phyloP scores from a whole-genome alignment of 2,113 vertebrate genomes.

The Embiotoca jacksoni region DNA sequence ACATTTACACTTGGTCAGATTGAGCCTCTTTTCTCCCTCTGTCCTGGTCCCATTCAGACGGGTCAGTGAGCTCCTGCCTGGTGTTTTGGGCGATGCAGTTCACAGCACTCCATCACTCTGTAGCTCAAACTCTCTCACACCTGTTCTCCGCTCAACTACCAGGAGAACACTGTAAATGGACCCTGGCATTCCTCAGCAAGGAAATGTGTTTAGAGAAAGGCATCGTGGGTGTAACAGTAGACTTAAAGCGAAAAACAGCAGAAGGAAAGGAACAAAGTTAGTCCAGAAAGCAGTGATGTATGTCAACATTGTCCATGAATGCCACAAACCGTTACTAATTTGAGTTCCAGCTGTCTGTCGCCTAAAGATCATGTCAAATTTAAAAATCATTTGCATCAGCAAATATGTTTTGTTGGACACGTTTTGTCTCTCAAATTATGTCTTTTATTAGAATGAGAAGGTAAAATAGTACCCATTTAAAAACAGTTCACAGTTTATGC shows the following conservation, averaged over 20 bases:
- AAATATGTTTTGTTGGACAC: too few relatives aligned
- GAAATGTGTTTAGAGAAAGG: background rate
- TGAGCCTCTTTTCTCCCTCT: conserved; percentile 49
- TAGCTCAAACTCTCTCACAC: conserved; percentile 33
- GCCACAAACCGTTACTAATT: too few relatives aligned
- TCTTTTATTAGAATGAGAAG: too few relatives aligned
- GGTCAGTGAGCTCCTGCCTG: conserved; percentile 62
- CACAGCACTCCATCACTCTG: conserved; percentile 56
- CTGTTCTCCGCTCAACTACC: conserved; percentile 17
- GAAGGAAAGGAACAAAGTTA: background rate
- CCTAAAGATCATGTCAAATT: too few relatives aligned
- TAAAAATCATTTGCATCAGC: too few relatives aligned
- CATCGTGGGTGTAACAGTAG: background rate
- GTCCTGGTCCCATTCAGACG: conserved; percentile 60
- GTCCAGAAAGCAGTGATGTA: too few relatives aligned
- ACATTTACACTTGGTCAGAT: conserved; percentile 62
- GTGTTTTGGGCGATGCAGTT: conserved; percentile 57
- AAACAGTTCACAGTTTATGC: too few relatives aligned
- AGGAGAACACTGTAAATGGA: conserved; percentile 20
- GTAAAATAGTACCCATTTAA: too few relatives aligned
- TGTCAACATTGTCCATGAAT: too few relatives aligned
- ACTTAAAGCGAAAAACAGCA: background rate
- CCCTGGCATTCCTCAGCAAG: conserved; percentile 13
- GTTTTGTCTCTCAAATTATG: too few relatives aligned
- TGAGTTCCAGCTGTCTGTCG: too few relatives aligned